Base-by-base conservation (phyloP, 2,113 vertebrate genomes). In the Onychostoma macrolepis region DNA sequence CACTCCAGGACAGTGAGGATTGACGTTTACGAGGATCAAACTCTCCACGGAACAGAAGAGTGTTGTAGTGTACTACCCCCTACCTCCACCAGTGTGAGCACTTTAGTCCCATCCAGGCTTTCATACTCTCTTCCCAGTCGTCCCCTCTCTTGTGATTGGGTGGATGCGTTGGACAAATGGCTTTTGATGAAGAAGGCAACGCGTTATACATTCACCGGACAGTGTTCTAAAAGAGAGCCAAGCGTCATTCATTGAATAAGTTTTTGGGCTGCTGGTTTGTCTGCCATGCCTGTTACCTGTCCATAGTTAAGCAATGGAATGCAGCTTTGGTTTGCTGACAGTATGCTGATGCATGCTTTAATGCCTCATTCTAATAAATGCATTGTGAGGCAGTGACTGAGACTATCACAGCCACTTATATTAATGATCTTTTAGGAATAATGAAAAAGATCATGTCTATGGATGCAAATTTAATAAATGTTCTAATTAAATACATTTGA, bases 31-130 rank as follows among this genome's bases (percentile, higher is more conserved):
- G 28, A 83, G 80, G 19, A 83, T 48, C 10, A n/a, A n/a, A 17
- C 75, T 92, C 92, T 13, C 90, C 92, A 86, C n/a, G n/a, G 21
- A 3, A 41, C 84, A 61, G 7, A n/a, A 6, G 82, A 53, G 82
- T 84, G 33, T 84, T 74, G 67, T 72, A 50, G 50, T 74, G 48
- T 83, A 50, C 65, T 50, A 65, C n/a, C 80, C 78, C 43, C 61
- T 53, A 83, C 79, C 69, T 77, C 58, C 80, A 84, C 63, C 80
- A 67, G 72, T 83, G 72, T 87, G 33, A 69, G 80, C 80, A 87
- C 86, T 87, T 87, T 87, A 87, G 69, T 84, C 56, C 19, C 28
- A 87, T 80, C 65, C 45, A 56, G 77, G 30, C 56, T 19, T 87
- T 72, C 78, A 79, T 71, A 48, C 63, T 53, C 53, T 24, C n/a